Evolutionary conservation across 2,888 invertebrate genomes (phyloP).

Genomic region (Furcula furcula): DNA sequence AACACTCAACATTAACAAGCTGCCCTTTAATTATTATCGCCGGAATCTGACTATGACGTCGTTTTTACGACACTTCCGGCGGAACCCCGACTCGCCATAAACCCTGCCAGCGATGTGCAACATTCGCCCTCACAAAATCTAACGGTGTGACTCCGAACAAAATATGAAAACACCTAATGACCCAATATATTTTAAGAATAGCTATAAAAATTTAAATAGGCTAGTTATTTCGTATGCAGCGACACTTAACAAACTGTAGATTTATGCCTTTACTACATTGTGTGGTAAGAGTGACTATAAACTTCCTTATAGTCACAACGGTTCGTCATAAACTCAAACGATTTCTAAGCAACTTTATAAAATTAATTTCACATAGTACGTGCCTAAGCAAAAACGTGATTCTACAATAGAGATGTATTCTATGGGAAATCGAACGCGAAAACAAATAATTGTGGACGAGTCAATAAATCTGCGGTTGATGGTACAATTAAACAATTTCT

Average conservation of each 20-base stretch:
- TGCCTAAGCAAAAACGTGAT: slow-evolving; percentile 30
- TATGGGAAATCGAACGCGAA: slow-evolving; percentile 36
- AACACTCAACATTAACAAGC: slow-evolving; percentile 76
- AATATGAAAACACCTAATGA: slow-evolving; percentile 51
- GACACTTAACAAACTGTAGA: slow-evolving; percentile 34
- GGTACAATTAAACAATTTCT: slow-evolving; percentile 49
- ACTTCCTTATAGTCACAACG: slow-evolving; percentile 9
- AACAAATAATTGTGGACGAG: slow-evolving; percentile 26
- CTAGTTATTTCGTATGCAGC: slow-evolving; percentile 32
- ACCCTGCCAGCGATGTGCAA: slow-evolving; percentile 48
- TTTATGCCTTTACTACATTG: slow-evolving; percentile 29
- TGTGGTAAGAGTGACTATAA: slow-evolving; percentile 15
- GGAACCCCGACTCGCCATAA: slow-evolving; percentile 60
- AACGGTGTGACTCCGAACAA: slow-evolving; percentile 47
- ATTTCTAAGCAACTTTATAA: slow-evolving; percentile 21
- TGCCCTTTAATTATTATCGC: slow-evolving; percentile 73
- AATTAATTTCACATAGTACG: slow-evolving; percentile 25
- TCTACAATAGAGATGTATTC: slow-evolving; percentile 26
- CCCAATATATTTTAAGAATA: slow-evolving; percentile 53
- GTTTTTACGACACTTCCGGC: slow-evolving; percentile 73
- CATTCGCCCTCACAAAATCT: slow-evolving; percentile 58
- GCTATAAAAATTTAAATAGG: slow-evolving; percentile 48
- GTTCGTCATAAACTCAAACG: slow-evolving; percentile 17
- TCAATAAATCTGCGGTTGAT: slow-evolving; percentile 39
- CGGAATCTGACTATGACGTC: slow-evolving; percentile 63